A percentile compares a stretch with the other conserved stretches of the same genome.
Evolutionary conservation across 2,797 vertebrate species (phyloP).

Genomic region (Carduelis carduelis): DNA sequence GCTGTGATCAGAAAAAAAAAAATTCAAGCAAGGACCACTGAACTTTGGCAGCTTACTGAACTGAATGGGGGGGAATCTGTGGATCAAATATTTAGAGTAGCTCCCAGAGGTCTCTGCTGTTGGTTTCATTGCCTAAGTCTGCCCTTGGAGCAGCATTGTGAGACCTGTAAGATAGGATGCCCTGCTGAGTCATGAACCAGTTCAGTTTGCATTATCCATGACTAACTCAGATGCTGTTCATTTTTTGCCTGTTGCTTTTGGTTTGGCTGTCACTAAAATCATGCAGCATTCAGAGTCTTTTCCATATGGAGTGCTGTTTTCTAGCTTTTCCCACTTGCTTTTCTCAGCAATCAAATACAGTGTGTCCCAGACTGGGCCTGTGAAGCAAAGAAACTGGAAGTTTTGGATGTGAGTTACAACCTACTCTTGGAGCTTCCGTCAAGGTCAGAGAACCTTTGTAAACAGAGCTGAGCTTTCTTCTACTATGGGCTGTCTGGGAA

Average conservation of each 20-base stretch:
- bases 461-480: not conserved
- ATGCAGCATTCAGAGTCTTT: not conserved
- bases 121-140: not conserved
- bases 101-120: not conserved
- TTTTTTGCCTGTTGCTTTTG: not conserved
- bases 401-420: conserved; percentile 89
- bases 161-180: not conserved
- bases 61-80: not conserved
- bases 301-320: not conserved
- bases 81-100: not conserved
- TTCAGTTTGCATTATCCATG: not conserved
- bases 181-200: not conserved
- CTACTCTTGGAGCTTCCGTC: conserved; percentile 85
- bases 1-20: not conserved
- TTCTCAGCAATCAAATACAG: conserved; percentile 89
- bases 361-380: conserved; percentile 92
- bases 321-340: not conserved
- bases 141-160: not conserved
- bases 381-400: conserved; percentile 93
- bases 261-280: not conserved
- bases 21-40: not conserved
- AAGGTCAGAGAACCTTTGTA: conserved; percentile 76
- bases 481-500: not conserved
- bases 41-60: not conserved
- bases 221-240: not conserved